phyloP scores from a whole-genome alignment of 2,113 vertebrate genomes.

The Scatophagus argus region DNA sequence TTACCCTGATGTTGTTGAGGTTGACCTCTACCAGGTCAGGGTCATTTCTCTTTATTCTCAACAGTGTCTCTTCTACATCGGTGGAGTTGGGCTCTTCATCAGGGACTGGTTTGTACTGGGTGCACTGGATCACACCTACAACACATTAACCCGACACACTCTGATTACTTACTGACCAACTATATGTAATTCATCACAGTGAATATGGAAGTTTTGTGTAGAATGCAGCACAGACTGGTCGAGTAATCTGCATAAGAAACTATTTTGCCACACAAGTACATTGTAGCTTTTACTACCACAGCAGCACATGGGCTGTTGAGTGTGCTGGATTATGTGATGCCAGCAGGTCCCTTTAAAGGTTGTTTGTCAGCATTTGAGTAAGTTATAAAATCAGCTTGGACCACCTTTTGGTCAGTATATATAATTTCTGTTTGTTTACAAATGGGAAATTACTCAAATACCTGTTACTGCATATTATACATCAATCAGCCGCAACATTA shows the following conservation, averaged over 20 bases:
- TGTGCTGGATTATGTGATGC: background rate
- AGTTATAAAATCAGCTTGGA: background rate
- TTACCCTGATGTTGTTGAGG: constrained; percentile 97
- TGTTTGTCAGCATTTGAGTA: too few relatives aligned
- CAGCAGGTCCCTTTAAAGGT: too few relatives aligned
- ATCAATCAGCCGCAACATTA: too few relatives aligned
- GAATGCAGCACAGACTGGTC: background rate
- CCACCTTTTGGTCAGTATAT: background rate
- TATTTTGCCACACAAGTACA: background rate
- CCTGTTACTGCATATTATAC: background rate
- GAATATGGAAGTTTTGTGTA: background rate
- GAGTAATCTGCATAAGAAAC: background rate
- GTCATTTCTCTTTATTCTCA: constrained; percentile 91
- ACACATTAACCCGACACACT: background rate
- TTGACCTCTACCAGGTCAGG: constrained; percentile 94
- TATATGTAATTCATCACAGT: background rate
- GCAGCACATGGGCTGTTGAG: background rate
- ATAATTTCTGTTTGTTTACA: background rate
- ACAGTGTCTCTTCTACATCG: constrained; percentile 92
- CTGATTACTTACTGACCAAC: background rate
- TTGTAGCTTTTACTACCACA: background rate
- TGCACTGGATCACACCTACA: constrained; percentile 96
- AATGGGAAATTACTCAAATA: too few relatives aligned
- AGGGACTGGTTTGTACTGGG: constrained; percentile 95
- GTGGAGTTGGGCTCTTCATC: constrained; percentile 97